Percentiles rank a stretch among this genome's conserved stretches.
phyloP scores from a whole-genome alignment of 1,140 invertebrate species.

The Oncopeltus fasciatus region DNA sequence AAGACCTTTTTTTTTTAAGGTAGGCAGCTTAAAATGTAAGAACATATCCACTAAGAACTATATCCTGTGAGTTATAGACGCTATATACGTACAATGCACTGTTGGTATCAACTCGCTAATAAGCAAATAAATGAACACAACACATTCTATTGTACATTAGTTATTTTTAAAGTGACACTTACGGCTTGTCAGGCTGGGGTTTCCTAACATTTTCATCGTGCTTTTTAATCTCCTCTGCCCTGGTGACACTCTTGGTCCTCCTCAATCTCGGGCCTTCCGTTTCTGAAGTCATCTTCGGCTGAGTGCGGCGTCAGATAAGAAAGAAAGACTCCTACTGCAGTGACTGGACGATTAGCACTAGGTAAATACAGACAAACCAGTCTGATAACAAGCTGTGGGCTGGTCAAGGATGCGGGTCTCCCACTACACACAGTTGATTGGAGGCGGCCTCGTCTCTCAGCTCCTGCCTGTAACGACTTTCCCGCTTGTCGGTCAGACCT shows the following conservation, averaged over 20 bases:
- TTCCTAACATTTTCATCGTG: conserved; percentile 60
- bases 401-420: not conserved
- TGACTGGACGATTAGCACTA: not conserved
- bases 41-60: no score
- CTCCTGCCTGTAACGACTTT: not conserved
- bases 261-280: conserved; percentile 32
- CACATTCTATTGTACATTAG: no score
- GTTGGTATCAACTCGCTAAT: no score
- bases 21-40: no score
- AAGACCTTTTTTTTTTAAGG: no score
- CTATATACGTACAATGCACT: no score
- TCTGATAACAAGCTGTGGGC: not conserved
- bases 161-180: no score
- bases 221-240: conserved; percentile 70
- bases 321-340: not conserved
- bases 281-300: conserved; percentile 7
- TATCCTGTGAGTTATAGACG: no score
- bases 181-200: conserved; percentile 80
- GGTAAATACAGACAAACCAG: not conserved
- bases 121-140: no score
- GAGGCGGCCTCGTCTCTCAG: no score
- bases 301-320: not conserved
- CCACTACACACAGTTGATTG: no score
- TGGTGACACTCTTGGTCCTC: conserved; percentile 69
- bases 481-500: not conserved